Conservation (phyloP, 2,888 invertebrate genomes). For the Zootermopsis nevadensis region DNA sequence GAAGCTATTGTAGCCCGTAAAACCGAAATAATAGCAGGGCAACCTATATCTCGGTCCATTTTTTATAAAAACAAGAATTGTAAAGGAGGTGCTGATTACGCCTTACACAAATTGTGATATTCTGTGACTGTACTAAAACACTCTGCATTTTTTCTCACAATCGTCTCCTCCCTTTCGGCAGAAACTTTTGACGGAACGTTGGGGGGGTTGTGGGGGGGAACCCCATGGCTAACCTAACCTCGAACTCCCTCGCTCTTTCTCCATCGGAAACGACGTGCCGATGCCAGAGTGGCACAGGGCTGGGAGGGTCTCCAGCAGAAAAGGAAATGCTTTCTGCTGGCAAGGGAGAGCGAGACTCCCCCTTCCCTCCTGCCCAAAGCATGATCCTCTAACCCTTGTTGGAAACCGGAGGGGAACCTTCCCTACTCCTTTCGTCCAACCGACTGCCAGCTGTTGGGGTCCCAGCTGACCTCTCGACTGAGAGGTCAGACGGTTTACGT, state of each 20-base stretch:
- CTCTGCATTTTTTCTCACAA: background rate
- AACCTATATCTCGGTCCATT: too few species aligned
- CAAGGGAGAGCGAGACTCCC: background rate
- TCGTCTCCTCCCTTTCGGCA: background rate
- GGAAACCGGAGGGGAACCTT: slow-evolving; percentile 29
- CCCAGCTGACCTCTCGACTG: slow-evolving; percentile 1
- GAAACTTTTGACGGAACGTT: background rate
- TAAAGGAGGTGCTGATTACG: too few species aligned
- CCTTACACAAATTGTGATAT: background rate
- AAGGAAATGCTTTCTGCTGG: slow-evolving; percentile 30
- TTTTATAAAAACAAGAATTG: too few species aligned
- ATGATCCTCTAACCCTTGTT: slow-evolving; percentile 34
- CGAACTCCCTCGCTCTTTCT: background rate
- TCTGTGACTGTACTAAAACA: background rate
- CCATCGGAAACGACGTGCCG: slow-evolving; percentile 26
- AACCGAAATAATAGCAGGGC: too few species aligned
- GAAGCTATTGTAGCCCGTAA: too few species aligned
- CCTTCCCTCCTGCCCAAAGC: background rate
- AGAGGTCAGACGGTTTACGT: slow-evolving; percentile 27
- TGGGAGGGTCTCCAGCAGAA: slow-evolving; percentile 11
- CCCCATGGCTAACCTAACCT: background rate
- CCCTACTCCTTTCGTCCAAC: slow-evolving; percentile 33
- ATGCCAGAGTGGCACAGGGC: background rate
- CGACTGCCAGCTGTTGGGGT: slow-evolving; percentile 42
- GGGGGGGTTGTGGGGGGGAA: slow-evolving; percentile 5